Conservation (phyloP, 92 coral and sea anemone genomes). For the Heteractis magnifica region DNA sequence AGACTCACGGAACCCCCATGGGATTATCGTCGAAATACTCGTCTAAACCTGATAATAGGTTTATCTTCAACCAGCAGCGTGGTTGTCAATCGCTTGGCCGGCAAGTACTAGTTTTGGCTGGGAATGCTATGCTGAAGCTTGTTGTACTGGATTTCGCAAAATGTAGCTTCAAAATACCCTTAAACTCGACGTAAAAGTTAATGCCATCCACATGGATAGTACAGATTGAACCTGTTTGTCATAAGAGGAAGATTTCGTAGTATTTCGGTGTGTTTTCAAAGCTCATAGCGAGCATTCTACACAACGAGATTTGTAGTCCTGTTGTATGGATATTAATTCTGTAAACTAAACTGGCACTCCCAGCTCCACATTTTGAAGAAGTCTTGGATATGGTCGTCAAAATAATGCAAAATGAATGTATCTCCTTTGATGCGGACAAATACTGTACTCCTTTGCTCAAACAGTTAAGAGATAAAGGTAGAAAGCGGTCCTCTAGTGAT, state of each 20-base stretch:
- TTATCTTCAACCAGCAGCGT: conserved; percentile 27
- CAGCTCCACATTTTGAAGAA: conserved; percentile 7
- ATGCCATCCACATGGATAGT: neutral
- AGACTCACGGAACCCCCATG: neutral
- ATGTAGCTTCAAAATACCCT: neutral
- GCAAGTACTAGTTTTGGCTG: neutral
- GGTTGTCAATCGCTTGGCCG: conserved; percentile 22
- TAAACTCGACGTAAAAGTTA: neutral
- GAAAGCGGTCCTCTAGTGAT: conserved; percentile 71
- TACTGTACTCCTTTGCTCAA: conserved; percentile 79
- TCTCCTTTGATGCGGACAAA: conserved; percentile 73
- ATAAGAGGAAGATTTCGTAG: neutral
- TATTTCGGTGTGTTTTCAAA: neutral
- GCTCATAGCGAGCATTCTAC: neutral
- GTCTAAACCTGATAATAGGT: conserved; percentile 6
- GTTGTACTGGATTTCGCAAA: conserved; percentile 6
- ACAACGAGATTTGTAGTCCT: neutral
- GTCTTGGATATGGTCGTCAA: conserved; percentile 71
- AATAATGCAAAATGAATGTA: conserved; percentile 59
- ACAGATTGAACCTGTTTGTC: neutral
- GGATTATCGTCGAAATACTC: neutral
- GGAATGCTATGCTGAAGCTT: conserved; percentile 12
- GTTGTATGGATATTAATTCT: neutral
- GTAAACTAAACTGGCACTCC: conserved; percentile 24
- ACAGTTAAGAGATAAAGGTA: conserved; percentile 64